Conservation (phyloP, 23 tunicate genomes). For the Corella eumyota region DNA sequence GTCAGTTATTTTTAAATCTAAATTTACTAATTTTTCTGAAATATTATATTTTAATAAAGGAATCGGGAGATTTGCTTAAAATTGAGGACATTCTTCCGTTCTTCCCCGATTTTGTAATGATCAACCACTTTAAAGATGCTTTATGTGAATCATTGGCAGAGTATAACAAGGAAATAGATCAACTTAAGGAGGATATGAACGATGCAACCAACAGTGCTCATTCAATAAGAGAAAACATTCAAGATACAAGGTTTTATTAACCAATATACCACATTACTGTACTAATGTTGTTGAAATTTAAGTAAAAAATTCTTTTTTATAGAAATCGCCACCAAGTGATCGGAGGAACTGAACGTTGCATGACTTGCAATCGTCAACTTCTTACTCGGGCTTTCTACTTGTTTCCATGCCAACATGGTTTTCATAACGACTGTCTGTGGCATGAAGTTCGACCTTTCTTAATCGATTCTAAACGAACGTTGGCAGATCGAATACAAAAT, state of each 20-base stretch:
- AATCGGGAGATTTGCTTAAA: slow-evolving; percentile 79
- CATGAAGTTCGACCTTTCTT: slow-evolving; percentile 34
- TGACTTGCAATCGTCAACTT: slow-evolving; percentile 32
- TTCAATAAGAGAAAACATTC: slow-evolving; percentile 64
- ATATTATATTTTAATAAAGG: slow-evolving; percentile 3
- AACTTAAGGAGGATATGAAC: slow-evolving; percentile 91
- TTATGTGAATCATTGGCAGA: slow-evolving; percentile 88
- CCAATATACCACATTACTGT: no score
- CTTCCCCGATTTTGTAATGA: slow-evolving; percentile 96
- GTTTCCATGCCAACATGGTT: slow-evolving; percentile 76
- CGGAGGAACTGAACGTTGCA: slow-evolving; percentile 48
- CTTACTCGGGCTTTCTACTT: slow-evolving; percentile 62
- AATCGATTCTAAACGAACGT: slow-evolving; percentile 12
- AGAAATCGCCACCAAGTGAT: slow-evolving; percentile 69
- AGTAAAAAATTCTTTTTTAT: no score
- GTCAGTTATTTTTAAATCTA: no score
- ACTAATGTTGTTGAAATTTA: no score
- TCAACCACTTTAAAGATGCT: slow-evolving; percentile 95
- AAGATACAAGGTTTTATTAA: slow-evolving; percentile 59
- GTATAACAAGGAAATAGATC: slow-evolving; percentile 80
- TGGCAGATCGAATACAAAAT: slow-evolving; percentile 42
- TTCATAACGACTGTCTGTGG: slow-evolving; percentile 78
- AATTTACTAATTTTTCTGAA: not conserved
- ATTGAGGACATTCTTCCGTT: slow-evolving; percentile 86
- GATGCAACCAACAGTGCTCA: slow-evolving; percentile 78